Base-by-base conservation (phyloP, 2,113 vertebrate genomes). In the Antennarius striatus region DNA sequence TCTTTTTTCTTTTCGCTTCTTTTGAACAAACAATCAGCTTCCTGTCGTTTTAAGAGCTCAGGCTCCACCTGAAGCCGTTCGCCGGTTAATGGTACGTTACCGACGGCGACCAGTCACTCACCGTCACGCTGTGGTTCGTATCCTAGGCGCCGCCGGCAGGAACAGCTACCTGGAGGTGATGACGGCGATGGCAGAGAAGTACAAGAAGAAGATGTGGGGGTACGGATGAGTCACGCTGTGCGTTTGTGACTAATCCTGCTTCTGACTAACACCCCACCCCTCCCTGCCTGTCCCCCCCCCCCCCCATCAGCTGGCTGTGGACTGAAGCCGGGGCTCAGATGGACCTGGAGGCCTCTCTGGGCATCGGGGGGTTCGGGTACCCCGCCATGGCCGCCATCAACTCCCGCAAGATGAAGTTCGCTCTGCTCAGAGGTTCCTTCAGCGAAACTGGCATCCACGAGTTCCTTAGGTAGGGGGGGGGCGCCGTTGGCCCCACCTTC, bases 171-270 rank as follows among this genome's bases (percentile, higher is more conserved):
- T 98, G 77, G 94, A 96, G 15, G 94, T 98, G 72, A 95, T 99
- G 93, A 81, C 92, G 48, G 97, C 94, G 78, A 91, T 99, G 94
- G 94, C 96, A 55, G 96, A 98, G 55, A 99, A 98, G 78, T 98
- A 98, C 88, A 99, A 98, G 88, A 99, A 98, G 93, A 99, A 98
- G 88, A 95, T 94, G 93, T 99, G 98, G 98, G 97, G 98, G 98
- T 99, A 80, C 94, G 95, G 86, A 56, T 13, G 28, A 17, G 3
- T 40, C 7, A 13, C 11, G n/a, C 14, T 10, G 0, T 10, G 1
- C 4, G 15, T 14, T 39, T 2, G 3, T 22, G 16, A 36, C 5
- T 40, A 5, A 11, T 17, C 15, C 2, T 1, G 16, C 11, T 4
- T 0, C 12, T 49, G 11, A n/a, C 53, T 71, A 42, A 57, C 8